phyloP scores from a whole-genome alignment of 92 coral and sea anemone species.

The Scolanthus callimorphus region DNA sequence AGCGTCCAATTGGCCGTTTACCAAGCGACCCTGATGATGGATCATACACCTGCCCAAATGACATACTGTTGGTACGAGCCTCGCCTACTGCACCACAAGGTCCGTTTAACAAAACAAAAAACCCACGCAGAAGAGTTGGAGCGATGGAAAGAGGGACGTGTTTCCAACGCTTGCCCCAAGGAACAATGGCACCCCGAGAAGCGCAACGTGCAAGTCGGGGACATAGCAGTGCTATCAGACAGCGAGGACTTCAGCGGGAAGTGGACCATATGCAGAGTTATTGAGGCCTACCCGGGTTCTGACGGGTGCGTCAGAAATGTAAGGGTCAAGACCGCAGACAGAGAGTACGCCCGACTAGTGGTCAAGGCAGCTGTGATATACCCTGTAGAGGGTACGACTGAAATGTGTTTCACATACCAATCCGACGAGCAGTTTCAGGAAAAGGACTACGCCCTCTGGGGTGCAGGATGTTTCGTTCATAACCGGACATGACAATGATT shows the following conservation, averaged over 20 bases:
- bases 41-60: not conserved
- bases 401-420: too few relatives aligned
- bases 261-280: slow-evolving; percentile 8
- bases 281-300: slow-evolving; percentile 1
- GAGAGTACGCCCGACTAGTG: not conserved
- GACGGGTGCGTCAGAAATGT: slow-evolving; percentile 1
- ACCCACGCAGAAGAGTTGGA: not conserved
- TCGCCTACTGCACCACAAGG: not conserved
- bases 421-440: too few relatives aligned
- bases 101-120: not conserved
- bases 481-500: too few relatives aligned
- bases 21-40: not conserved
- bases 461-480: too few relatives aligned
- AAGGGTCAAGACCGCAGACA: not conserved
- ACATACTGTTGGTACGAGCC: not conserved
- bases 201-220: slow-evolving; percentile 7
- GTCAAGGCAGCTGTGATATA: slow-evolving; percentile 4
- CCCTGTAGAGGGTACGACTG: slow-evolving; percentile 9
- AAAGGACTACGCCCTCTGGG: too few relatives aligned
- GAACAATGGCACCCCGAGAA: not conserved
- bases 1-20: not conserved
- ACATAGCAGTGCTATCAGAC: not conserved
- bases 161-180: not conserved
- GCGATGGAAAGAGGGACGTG: not conserved
- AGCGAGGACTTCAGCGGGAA: slow-evolving; percentile 4